Evolutionary conservation across 2,113 vertebrate genomes (phyloP).

Genomic region (Hemicordylus capensis): DNA sequence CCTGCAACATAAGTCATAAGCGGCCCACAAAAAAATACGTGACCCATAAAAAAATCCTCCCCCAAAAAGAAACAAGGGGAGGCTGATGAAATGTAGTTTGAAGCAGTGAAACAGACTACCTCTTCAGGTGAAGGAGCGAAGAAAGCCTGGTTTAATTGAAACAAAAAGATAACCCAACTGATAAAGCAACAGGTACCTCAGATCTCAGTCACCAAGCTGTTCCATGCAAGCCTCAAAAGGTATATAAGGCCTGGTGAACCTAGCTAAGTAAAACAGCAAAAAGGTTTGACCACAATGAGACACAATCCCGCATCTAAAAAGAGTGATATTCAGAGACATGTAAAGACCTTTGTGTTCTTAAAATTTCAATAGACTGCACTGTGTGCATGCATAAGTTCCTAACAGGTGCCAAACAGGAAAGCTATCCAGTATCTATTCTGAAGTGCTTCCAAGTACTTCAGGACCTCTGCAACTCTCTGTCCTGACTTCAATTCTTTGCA

Average conservation of each 20-base stretch:
- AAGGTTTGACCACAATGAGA: neutral
- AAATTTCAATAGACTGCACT: neutral
- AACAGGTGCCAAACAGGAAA: no score
- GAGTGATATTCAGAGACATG: neutral
- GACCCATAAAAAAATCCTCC: no score
- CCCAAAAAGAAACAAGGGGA: no score
- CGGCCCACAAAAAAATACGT: no score
- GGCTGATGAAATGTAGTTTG: no score
- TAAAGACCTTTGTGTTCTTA: neutral
- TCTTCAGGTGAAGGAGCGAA: neutral
- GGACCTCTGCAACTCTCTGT: neutral
- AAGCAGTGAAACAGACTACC: no score
- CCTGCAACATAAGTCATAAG: no score
- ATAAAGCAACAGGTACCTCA: neutral
- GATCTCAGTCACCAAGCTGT: neutral
- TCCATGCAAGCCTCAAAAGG: neutral
- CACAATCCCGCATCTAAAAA: neutral
- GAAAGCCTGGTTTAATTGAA: neutral
- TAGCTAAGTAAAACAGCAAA: no score
- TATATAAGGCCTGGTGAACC: neutral
- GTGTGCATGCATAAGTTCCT: neutral
- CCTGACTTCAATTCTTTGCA: neutral
- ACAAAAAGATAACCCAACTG: neutral
- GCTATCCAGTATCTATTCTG: no score
- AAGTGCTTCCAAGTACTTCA: neutral